A percentile compares a stretch with the other conserved stretches of the same genome.
Evolutionary conservation across 2,113 vertebrate species (phyloP).

Genomic region (Prinia subflava): DNA sequence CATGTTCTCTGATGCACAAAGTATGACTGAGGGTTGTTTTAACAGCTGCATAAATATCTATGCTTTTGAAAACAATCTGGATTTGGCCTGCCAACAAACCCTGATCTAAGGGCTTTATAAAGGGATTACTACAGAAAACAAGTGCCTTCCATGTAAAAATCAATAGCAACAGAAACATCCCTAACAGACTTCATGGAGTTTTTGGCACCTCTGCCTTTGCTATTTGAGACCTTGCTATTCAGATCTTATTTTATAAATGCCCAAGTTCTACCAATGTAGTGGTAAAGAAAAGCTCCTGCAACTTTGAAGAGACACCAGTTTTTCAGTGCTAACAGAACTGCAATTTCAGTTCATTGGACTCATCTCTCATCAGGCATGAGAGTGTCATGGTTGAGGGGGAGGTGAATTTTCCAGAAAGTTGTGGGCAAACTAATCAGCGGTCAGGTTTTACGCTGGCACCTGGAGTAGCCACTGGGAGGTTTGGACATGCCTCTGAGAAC

Average conservation of each 20-base stretch:
- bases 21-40: neutral
- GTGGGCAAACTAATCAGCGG: too few species aligned
- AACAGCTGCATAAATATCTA: conserved; percentile 46
- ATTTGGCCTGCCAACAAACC: conserved; percentile 27
- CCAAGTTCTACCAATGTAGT: neutral
- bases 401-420: too few species aligned
- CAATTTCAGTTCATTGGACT: neutral
- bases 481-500: too few species aligned
- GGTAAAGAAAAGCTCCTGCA: neutral
- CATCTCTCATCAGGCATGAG: neutral
- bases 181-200: neutral
- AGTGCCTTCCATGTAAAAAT: conserved; percentile 43
- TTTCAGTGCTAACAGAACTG: neutral
- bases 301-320: neutral
- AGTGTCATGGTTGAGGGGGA: too few species aligned
- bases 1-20: neutral
- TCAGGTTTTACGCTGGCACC: too few species aligned
- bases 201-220: conserved; percentile 22
- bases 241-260: neutral
- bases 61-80: conserved; percentile 27
- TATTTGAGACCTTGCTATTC: neutral
- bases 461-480: too few species aligned
- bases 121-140: conserved; percentile 6
- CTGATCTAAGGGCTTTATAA: conserved; percentile 42
- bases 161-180: conserved; percentile 11